Conservation (phyloP, 2,113 vertebrate species). For the Tachysurus fulvidraco region DNA sequence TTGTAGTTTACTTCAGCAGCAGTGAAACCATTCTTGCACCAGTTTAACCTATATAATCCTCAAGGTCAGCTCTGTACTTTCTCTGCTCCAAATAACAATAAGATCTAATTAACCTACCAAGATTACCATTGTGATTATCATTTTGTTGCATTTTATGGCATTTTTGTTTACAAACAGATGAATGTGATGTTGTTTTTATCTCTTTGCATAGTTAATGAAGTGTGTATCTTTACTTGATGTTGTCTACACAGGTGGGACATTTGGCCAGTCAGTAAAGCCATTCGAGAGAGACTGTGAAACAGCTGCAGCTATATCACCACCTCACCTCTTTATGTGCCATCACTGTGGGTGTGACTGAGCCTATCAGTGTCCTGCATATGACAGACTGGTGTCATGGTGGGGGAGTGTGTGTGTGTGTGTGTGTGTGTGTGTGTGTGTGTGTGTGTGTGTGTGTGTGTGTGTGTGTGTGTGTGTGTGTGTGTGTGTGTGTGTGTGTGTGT, state of each 20-base stretch:
- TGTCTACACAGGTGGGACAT: constrained; percentile 39
- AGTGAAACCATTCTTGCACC: not conserved
- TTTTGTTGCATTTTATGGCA: constrained; percentile 22
- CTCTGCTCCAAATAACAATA: not conserved
- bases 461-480: constrained; percentile 12
- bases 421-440: constrained; percentile 33
- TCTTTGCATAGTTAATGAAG: constrained; percentile 37
- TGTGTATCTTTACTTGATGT: constrained; percentile 39
- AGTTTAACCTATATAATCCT: not conserved
- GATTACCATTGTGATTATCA: constrained; percentile 5
- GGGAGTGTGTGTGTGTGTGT: constrained; percentile 18
- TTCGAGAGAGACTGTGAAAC: constrained; percentile 43
- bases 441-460: constrained; percentile 38
- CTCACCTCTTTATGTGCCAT: constrained; percentile 32
- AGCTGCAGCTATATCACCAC: constrained; percentile 21
- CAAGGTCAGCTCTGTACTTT: not conserved
- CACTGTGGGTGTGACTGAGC: constrained; percentile 35
- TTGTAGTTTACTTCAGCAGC: not conserved
- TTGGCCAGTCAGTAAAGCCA: constrained; percentile 44
- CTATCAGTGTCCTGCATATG: constrained; percentile 45
- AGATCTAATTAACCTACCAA: not conserved
- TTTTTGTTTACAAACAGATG: constrained; percentile 13
- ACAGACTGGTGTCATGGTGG: constrained; percentile 36
- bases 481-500: constrained; percentile 37
- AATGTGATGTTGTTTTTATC: constrained; percentile 27